A percentile compares a stretch with the other conserved stretches of the same genome.
These are phyloP conservation scores for Pimpla rufipes DNA, from an alignment of 2,888 invertebrate genomes.

Conservation along the genomic window DNA sequence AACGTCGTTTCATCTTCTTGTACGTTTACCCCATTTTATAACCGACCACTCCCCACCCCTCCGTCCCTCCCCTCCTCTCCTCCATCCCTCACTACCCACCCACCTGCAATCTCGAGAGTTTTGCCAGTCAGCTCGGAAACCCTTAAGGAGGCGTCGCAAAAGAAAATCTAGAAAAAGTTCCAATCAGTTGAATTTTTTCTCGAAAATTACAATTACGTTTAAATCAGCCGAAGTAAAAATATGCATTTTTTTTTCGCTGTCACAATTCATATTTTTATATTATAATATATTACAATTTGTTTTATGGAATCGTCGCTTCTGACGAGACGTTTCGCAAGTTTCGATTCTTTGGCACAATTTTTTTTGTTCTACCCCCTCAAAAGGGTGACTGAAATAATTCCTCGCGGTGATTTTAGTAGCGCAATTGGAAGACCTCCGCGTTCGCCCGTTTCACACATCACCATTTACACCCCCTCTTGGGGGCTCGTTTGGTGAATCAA, in stretches of 20 bases:
- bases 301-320: too few relatives aligned
- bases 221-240: too few relatives aligned
- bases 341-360: not conserved
- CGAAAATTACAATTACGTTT: too few relatives aligned
- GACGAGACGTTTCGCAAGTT: too few relatives aligned
- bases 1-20: constrained; percentile 77
- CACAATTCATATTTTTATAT: too few relatives aligned
- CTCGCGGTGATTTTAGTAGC: not conserved
- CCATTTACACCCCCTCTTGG: not conserved
- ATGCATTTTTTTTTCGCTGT: too few relatives aligned
- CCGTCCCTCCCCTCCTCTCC: too few relatives aligned
- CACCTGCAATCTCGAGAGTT: constrained; percentile 39
- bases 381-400: not conserved
- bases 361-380: not conserved
- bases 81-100: too few relatives aligned
- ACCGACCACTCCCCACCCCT: constrained; percentile 34
- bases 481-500: constrained; percentile 3
- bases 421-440: not conserved
- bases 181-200: too few relatives aligned
- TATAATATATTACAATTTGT: too few relatives aligned
- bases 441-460: not conserved
- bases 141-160: not conserved
- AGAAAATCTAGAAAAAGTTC: not conserved
- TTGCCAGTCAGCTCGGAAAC: not conserved
- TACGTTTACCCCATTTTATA: constrained; percentile 71